Conservation (phyloP, 2,113 vertebrate species). For the Desmodus rotundus region DNA sequence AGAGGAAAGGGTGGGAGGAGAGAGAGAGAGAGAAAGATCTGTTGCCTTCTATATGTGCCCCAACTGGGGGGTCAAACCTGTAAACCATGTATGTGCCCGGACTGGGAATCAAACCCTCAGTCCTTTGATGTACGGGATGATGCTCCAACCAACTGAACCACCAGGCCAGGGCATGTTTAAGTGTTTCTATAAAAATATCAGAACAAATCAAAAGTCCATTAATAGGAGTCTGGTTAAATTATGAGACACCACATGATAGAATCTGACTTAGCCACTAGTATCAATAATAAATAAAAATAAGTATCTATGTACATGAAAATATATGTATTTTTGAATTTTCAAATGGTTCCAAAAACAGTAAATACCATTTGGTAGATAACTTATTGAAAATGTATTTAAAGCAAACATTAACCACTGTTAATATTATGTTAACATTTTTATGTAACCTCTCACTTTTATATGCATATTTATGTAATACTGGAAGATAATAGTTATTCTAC, state of each 20-base stretch:
- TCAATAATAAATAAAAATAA: constrained; percentile 13
- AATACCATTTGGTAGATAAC: not conserved
- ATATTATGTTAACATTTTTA: not conserved
- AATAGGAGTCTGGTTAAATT: not conserved
- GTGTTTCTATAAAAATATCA: not conserved
- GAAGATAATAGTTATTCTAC: not conserved
- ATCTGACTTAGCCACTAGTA: not conserved
- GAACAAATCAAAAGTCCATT: not conserved
- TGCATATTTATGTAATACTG: not conserved
- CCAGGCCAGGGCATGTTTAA: not conserved
- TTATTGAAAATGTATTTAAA: not conserved
- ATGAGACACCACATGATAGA: not conserved
- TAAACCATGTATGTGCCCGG: too few relatives aligned
- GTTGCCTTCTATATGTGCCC: too few relatives aligned
- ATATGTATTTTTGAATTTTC: not conserved
- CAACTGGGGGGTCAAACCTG: too few relatives aligned
- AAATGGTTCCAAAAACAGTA: not conserved
- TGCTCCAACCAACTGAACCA: too few relatives aligned
- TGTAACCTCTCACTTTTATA: not conserved
- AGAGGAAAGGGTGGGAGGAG: too few relatives aligned
- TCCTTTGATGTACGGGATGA: too few relatives aligned
- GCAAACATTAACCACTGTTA: not conserved
- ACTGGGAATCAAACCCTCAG: too few relatives aligned
- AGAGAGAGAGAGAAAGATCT: too few relatives aligned
- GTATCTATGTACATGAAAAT: not conserved